These are phyloP conservation scores for Brienomyrus longianalis DNA, from an alignment of 2,113 vertebrate species.

Conservation along the genomic window DNA sequence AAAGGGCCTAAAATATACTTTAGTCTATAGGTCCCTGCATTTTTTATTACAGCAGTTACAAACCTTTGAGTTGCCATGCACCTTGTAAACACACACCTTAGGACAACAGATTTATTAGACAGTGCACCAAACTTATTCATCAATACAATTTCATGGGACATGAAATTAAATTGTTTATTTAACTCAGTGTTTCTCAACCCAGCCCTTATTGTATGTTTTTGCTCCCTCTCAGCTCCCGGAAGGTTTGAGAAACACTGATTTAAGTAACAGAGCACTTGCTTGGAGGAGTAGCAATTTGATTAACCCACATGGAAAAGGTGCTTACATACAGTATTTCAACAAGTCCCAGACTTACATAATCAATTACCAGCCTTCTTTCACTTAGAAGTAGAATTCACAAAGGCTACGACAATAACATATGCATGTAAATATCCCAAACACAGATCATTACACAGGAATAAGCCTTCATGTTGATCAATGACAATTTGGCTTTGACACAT, in stretches of 20 bases:
- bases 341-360: no score
- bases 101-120: background rate
- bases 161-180: background rate
- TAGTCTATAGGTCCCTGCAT: background rate
- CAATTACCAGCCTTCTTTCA: no score
- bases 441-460: background rate
- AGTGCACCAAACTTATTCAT: background rate
- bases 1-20: background rate
- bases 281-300: no score
- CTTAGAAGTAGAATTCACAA: background rate
- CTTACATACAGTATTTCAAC: no score
- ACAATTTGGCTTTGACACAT: background rate
- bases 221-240: background rate
- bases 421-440: background rate
- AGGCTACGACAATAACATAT: background rate
- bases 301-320: no score
- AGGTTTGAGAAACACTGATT: background rate
- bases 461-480: background rate
- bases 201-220: background rate
- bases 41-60: background rate
- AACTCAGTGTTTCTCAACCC: no score
- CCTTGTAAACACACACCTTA: background rate
- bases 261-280: background rate
- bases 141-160: background rate
- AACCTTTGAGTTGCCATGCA: background rate